Base-by-base conservation (phyloP, 2,888 invertebrate genomes). In the Cosmopolites sordidus region DNA sequence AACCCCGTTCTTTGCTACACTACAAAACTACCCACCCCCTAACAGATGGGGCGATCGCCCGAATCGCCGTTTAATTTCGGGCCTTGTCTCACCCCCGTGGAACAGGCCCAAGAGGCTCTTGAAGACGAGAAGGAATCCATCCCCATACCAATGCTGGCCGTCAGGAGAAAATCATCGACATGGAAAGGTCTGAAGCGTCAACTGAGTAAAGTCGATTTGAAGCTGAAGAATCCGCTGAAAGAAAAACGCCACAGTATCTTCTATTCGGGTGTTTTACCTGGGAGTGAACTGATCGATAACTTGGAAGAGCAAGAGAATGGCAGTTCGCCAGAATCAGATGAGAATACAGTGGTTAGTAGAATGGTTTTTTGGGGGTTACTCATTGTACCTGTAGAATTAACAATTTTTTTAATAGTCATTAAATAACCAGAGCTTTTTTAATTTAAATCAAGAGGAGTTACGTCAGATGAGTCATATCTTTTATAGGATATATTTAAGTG, bases 101-200 rank as follows among this genome's bases (percentile, higher is more conserved):
- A 74, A 60, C 77, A 78, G 56, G 76, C 76, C 48, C 67, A 63
- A 61, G 76, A 77, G 63, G 75, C 74, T 54, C 54, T 70, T 57
- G 78, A 78, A 61, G 72, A 70, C 50, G 68, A 69, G 16, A 62
- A 60, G 33, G 51, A 51, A 2, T 63, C 68, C 17, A 63, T 70
- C 8, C 69, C 71, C 2, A 71, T 73, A 50, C 69, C 71, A 2
- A 68, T 17, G 66, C 70, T 58, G 73, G 76, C 72, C 33, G 58
- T 43, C 16, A 51, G 63, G 47, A 74, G 84, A 57, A 79, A 85
- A 62, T 83, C 84, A 65, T 73, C 74, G 16, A 84, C 85, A 27
- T 80, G 83, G 60, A 88, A 89, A 87, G 82, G 82, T 56, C 77
- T 90, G 55, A 90, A 90, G 73, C 83, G 89, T 64, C 89, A 89